These are phyloP conservation scores for Caenorhabditis doughertyi DNA, from an alignment of 2,888 invertebrate species.

Conservation along the genomic window DNA sequence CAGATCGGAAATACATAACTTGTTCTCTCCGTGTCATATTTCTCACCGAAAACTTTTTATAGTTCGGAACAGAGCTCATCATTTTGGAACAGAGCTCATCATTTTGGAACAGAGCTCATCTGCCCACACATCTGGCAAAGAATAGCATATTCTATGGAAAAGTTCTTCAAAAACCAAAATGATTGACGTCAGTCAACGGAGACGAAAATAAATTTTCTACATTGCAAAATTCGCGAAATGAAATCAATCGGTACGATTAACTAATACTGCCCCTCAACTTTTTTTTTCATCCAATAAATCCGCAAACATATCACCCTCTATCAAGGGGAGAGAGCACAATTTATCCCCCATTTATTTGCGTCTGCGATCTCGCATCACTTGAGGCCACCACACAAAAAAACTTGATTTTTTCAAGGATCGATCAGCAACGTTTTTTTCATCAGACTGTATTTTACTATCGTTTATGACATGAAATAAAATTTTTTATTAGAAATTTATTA, in stretches of 20 bases:
- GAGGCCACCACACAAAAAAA: constrained; percentile 35
- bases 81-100: not conserved
- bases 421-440: constrained; percentile 6
- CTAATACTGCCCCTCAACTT: constrained; percentile 18
- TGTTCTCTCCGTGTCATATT: constrained; percentile 24
- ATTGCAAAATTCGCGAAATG: constrained; percentile 5
- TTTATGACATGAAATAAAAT: constrained; percentile 17
- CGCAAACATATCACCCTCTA: constrained; percentile 43
- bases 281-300: constrained; percentile 18
- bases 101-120: not conserved
- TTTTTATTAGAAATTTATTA: constrained; percentile 11
- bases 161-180: not conserved
- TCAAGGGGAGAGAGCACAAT: constrained; percentile 2
- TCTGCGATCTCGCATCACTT: constrained; percentile 21
- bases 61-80: not conserved
- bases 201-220: constrained; percentile 1
- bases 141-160: constrained; percentile 3
- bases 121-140: constrained; percentile 32
- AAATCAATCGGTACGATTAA: constrained; percentile 37
- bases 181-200: constrained; percentile 11
- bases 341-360: constrained; percentile 45
- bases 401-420: constrained; percentile 42
- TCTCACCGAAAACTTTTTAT: constrained; percentile 38
- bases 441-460: not conserved
- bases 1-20: constrained; percentile 9